Conservation (phyloP, 2,888 invertebrate genomes). For the Allolobophora icterica region DNA sequence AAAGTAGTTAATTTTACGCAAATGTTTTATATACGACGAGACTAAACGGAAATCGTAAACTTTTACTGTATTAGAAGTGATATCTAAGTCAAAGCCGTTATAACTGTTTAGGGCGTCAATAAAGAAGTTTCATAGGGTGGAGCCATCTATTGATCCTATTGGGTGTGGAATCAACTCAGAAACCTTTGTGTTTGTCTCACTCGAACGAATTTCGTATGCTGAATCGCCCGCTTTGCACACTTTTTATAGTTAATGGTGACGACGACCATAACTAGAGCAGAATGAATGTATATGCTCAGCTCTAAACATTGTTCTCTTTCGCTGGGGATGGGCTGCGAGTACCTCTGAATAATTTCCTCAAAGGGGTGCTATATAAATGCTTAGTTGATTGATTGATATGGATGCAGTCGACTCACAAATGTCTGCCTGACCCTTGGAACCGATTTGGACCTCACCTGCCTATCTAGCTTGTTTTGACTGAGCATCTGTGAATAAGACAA, state of each 20-base stretch:
- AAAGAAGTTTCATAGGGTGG: neutral
- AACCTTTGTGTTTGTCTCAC: conserved; percentile 3
- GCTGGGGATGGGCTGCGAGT: too few species aligned
- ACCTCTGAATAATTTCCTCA: too few species aligned
- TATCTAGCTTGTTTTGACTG: too few species aligned
- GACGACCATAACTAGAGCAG: neutral
- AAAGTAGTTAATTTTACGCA: neutral
- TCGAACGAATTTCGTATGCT: neutral
- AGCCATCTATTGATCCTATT: neutral
- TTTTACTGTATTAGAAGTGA: neutral
- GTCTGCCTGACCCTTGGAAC: too few species aligned
- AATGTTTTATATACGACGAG: neutral
- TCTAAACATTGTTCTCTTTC: too few species aligned
- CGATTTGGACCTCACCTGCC: too few species aligned
- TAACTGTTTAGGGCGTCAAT: neutral
- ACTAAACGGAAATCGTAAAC: neutral
- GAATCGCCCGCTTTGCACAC: neutral
- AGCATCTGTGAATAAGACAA: too few species aligned
- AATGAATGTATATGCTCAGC: too few species aligned
- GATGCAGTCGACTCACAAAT: too few species aligned
- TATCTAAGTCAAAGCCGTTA: neutral
- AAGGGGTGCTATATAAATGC: too few species aligned
- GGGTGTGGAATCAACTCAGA: neutral
- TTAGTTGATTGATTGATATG: too few species aligned
- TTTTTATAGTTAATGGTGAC: neutral